Conservation (phyloP, 2,113 vertebrate genomes). For the Ptilonorhynchus violaceus region DNA sequence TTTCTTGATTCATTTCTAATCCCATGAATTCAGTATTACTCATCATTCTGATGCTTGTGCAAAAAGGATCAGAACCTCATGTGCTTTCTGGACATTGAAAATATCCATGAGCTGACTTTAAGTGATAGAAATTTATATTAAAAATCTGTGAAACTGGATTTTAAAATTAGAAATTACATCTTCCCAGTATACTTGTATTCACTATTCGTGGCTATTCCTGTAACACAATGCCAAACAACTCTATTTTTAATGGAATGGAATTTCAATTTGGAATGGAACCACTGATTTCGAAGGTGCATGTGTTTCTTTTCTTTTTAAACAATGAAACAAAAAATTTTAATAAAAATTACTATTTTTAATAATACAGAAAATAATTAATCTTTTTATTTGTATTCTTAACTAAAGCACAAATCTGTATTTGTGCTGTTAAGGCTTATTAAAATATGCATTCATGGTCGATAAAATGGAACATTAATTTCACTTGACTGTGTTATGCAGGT, state of each 20-base stretch:
- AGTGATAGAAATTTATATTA: background rate
- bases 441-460: background rate
- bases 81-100: background rate
- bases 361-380: rapidly evolving
- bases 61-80: background rate
- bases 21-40: background rate
- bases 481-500: background rate
- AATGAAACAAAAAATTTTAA: background rate
- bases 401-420: background rate
- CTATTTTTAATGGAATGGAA: background rate
- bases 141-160: background rate
- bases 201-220: background rate
- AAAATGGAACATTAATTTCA: background rate
- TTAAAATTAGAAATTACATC: background rate
- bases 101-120: background rate
- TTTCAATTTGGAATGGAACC: background rate
- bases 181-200: background rate
- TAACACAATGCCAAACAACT: background rate
- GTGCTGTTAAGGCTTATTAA: background rate
- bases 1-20: background rate
- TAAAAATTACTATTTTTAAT: background rate
- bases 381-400: background rate
- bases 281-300: background rate
- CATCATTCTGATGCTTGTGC: background rate
- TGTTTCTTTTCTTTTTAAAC: background rate